A percentile compares a stretch with the other conserved stretches of the same genome.
Evolutionary conservation across 2,113 vertebrate species (phyloP).

Genomic region (Poeciliopsis retropinna): DNA sequence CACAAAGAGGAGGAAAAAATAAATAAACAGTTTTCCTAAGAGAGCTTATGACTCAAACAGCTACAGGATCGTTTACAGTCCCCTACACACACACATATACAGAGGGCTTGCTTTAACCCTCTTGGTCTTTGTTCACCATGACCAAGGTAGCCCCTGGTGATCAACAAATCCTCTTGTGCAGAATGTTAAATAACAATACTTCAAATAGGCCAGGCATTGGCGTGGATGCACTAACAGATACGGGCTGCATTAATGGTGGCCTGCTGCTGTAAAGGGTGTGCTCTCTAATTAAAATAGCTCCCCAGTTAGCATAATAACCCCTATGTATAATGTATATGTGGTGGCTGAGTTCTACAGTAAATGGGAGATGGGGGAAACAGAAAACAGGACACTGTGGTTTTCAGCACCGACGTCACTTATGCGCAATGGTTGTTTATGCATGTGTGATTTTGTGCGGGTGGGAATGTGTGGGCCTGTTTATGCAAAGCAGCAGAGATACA

Average conservation of each 20-base stretch:
- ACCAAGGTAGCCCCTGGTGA: slow-evolving; percentile 57
- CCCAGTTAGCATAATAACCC: slow-evolving; percentile 43
- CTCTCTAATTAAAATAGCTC: slow-evolving; percentile 61
- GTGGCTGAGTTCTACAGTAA: slow-evolving; percentile 11
- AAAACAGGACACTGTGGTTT: slow-evolving; percentile 17
- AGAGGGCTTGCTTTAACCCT: slow-evolving; percentile 29
- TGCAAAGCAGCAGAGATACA: slow-evolving; percentile 33
- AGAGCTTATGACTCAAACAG: slow-evolving; percentile 56
- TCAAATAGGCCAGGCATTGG: slow-evolving; percentile 14
- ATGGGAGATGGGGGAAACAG: neutral
- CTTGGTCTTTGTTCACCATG: slow-evolving; percentile 51
- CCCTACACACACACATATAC: slow-evolving; percentile 1
- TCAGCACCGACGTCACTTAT: slow-evolving; percentile 41
- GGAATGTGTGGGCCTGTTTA: slow-evolving; percentile 59
- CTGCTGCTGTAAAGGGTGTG: slow-evolving; percentile 36
- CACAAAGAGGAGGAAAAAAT: slow-evolving; percentile 26
- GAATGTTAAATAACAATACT: slow-evolving; percentile 64
- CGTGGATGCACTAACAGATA: slow-evolving; percentile 45
- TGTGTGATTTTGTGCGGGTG: slow-evolving; percentile 43
- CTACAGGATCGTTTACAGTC: too few relatives aligned
- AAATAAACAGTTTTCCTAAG: slow-evolving; percentile 36
- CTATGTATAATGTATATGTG: neutral
- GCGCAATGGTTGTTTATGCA: slow-evolving; percentile 34
- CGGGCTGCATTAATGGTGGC: slow-evolving; percentile 49
- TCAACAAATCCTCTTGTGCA: slow-evolving; percentile 17